A percentile compares a stretch with the other conserved stretches of the same genome.
These are phyloP conservation scores for Toxotes lorentzi DNA, from an alignment of 2,797 vertebrate species.

Conservation along the genomic window DNA sequence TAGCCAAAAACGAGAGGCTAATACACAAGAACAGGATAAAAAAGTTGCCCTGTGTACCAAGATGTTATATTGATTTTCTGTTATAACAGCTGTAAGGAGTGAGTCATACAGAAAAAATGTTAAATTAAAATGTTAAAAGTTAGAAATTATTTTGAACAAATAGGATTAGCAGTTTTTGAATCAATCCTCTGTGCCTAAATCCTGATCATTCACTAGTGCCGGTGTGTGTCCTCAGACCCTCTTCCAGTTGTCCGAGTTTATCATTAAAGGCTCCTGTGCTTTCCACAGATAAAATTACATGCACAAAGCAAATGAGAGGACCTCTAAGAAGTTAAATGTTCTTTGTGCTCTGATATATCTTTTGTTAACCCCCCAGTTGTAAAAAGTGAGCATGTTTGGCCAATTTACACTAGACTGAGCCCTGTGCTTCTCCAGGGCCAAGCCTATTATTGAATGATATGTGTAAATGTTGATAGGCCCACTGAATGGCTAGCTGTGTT, in stretches of 20 bases:
- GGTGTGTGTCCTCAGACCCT: conserved; percentile 34
- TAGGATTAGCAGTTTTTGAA: conserved; percentile 18
- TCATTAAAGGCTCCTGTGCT: conserved; percentile 68
- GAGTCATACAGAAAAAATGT: conserved; percentile 9
- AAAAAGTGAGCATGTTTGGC: conserved; percentile 71
- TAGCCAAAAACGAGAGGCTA: neutral
- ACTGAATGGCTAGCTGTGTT: conserved; percentile 76
- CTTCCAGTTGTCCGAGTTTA: conserved; percentile 41
- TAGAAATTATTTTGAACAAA: conserved; percentile 17
- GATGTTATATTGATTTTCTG: conserved; percentile 13
- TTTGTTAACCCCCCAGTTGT: conserved; percentile 65
- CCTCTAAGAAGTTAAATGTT: conserved; percentile 71
- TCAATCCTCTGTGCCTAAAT: conserved; percentile 7
- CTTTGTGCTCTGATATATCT: conserved; percentile 63
- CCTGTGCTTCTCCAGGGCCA: conserved; percentile 54
- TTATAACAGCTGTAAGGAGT: conserved; percentile 2
- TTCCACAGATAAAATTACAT: conserved; percentile 66
- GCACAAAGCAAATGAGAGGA: conserved; percentile 78
- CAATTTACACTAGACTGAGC: conserved; percentile 66
- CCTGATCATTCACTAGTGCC: conserved; percentile 27
- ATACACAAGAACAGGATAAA: neutral
- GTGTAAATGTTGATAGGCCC: conserved; percentile 78
- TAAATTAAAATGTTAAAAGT: neutral
- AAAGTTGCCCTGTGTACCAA: neutral
- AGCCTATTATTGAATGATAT: conserved; percentile 74